Evolutionary conservation across 1,140 invertebrate genomes (phyloP).

Genomic region (Watersipora subatra): DNA sequence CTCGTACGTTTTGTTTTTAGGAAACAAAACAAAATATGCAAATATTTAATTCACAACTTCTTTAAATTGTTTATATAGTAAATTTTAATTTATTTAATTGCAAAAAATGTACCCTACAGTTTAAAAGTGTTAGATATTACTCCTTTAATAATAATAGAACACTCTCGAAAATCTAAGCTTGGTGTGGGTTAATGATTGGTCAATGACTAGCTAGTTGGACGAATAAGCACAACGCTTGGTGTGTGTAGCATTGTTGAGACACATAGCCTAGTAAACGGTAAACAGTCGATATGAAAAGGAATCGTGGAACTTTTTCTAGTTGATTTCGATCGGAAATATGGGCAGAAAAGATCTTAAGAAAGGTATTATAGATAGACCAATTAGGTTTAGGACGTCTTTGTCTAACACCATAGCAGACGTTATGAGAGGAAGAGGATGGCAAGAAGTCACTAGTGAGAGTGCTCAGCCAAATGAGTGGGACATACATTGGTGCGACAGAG

Average conservation of each 20-base stretch:
- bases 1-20: too few species aligned
- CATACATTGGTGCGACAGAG: constrained; percentile 44
- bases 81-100: too few species aligned
- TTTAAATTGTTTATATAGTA: too few species aligned
- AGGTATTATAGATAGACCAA: constrained; percentile 23
- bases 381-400: constrained; percentile 36
- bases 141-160: too few species aligned
- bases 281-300: not conserved
- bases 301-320: too few species aligned
- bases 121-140: not conserved
- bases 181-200: not conserved
- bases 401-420: constrained; percentile 40
- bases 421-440: constrained; percentile 32
- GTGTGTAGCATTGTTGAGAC: constrained; percentile 7
- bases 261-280: not conserved
- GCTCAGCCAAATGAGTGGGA: constrained; percentile 35
- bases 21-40: too few species aligned
- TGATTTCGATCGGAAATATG: too few species aligned
- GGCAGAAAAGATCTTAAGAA: not conserved
- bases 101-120: too few species aligned
- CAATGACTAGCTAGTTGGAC: not conserved
- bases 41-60: too few species aligned
- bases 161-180: not conserved
- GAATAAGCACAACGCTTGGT: constrained; percentile 12
- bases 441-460: constrained; percentile 26